Percentiles rank a stretch among this genome's conserved stretches.
Conservation (phyloP, 2,113 vertebrate species). For the Engystomops pustulosus region DNA sequence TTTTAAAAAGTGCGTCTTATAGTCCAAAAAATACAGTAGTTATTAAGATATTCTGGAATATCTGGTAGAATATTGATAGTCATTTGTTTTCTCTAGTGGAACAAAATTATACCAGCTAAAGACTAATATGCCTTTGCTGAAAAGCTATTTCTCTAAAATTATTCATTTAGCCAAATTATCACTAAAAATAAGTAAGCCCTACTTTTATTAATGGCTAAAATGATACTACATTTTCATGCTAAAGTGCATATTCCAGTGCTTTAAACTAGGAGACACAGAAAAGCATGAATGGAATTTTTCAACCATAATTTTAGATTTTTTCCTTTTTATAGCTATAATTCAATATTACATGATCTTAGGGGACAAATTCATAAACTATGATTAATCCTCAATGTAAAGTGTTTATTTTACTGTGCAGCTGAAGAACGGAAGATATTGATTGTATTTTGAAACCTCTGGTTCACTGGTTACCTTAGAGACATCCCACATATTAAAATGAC, state of each 20-base stretch:
- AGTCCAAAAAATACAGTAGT: too few species aligned
- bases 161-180: too few species aligned
- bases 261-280: background rate
- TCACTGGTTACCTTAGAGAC: constrained; percentile 49
- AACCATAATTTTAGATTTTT: constrained; percentile 2
- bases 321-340: background rate
- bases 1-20: too few species aligned
- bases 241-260: background rate
- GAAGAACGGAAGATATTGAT: constrained; percentile 40
- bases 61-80: too few species aligned
- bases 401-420: constrained; percentile 25
- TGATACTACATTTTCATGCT: background rate
- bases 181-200: too few species aligned
- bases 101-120: too few species aligned
- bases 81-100: too few species aligned
- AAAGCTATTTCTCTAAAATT: too few species aligned
- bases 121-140: too few species aligned
- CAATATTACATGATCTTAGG: constrained; percentile 12
- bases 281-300: background rate
- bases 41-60: too few species aligned
- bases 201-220: background rate
- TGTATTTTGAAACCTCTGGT: constrained; percentile 42
- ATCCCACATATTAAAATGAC: constrained; percentile 47
- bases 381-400: constrained; percentile 42
- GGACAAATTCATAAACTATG: constrained; percentile 35